A percentile compares a stretch with the other conserved stretches of the same genome.
Evolutionary conservation across 2,888 invertebrate genomes (phyloP).

Genomic region (Hyposoter dolosus): DNA sequence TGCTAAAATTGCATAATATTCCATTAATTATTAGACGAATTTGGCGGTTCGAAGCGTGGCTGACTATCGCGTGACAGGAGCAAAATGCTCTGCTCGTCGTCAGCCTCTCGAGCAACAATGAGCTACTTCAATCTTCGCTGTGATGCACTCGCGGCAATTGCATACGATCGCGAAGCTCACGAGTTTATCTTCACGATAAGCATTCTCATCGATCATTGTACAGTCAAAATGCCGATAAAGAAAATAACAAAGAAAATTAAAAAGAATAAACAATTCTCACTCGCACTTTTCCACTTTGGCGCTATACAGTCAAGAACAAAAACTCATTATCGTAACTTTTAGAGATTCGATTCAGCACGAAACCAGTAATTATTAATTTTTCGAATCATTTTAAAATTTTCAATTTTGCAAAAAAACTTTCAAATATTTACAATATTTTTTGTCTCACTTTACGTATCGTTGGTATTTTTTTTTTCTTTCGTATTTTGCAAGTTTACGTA

Average conservation of each 20-base stretch:
- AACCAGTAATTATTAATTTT: background rate
- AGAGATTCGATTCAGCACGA: background rate
- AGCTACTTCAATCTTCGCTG: constrained; percentile 31
- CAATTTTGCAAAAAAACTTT: background rate
- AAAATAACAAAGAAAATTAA: background rate
- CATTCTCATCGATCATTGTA: constrained; percentile 58
- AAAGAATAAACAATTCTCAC: background rate
- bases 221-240: background rate
- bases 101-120: constrained; percentile 36
- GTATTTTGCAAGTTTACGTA: too few relatives aligned
- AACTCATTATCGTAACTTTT: background rate
- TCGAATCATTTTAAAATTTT: background rate
- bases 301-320: background rate
- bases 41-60: background rate
- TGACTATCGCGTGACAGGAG: constrained; percentile 40
- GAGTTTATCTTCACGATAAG: constrained; percentile 30
- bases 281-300: background rate
- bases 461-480: too few relatives aligned
- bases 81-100: constrained; percentile 24
- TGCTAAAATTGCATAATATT: background rate
- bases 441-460: too few relatives aligned
- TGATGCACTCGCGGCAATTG: constrained; percentile 49
- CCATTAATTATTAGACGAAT: background rate
- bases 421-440: background rate
- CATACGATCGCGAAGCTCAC: constrained; percentile 29